Conservation (phyloP, 2,797 vertebrate genomes). For the Coluber constrictor region DNA sequence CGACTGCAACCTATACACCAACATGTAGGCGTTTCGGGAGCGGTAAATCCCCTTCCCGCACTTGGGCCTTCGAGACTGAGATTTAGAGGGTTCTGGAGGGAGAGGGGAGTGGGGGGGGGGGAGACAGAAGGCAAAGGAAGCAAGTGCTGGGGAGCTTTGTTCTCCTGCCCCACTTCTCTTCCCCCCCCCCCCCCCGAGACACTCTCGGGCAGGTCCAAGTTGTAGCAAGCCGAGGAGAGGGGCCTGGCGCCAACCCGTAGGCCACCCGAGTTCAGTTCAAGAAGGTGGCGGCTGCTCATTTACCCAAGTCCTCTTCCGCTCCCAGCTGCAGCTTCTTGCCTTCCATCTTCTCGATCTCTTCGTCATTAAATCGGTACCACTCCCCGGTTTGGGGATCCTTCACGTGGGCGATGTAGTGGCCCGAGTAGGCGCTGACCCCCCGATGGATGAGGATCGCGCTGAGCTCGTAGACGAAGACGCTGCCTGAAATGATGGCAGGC, state of each 20-base stretch:
- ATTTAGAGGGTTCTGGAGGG: constrained; percentile 84
- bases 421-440: constrained; percentile 94
- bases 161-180: too few relatives aligned
- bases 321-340: constrained; percentile 96
- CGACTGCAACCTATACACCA: constrained; percentile 90
- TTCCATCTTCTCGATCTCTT: constrained; percentile 99
- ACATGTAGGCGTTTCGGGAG: constrained; percentile 96
- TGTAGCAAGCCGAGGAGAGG: neutral
- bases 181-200: accelerated
- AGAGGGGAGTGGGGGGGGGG: neutral
- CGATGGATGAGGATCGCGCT: constrained; percentile 95
- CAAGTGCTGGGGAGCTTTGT: accelerated
- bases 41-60: constrained; percentile 94
- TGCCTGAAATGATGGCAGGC: constrained; percentile 67
- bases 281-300: constrained; percentile 22
- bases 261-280: accelerated
- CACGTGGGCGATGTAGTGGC: constrained; percentile 97
- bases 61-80: constrained; percentile 89
- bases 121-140: constrained; percentile 36
- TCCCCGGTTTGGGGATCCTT: constrained; percentile 90
- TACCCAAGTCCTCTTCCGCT: constrained; percentile 97
- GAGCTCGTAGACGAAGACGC: constrained; percentile 85
- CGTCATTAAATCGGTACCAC: constrained; percentile 99
- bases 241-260: neutral
- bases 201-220: accelerated